Base-by-base conservation (phyloP, 2,113 vertebrate genomes). In the Crotalus tigris region DNA sequence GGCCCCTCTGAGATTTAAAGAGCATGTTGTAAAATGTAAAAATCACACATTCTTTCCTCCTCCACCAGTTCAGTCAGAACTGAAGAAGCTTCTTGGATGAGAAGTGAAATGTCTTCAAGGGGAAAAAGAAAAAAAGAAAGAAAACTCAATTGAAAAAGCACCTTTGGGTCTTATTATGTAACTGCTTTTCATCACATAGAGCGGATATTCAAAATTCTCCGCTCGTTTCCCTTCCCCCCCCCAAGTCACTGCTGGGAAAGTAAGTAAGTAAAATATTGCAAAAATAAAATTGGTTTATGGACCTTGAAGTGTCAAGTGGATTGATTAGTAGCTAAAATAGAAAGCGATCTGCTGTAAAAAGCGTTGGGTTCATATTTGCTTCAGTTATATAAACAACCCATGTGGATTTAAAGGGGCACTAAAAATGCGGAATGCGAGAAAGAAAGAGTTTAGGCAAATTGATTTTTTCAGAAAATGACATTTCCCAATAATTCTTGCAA, bases 301-400 rank as follows among this genome's bases (percentile, higher is more conserved):
- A 93, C 88, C 89, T 95, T 95, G 64, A 39, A 53, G 46, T 86
- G 46, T 49, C 92, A 92, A 88, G 64, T 59, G 92, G 93, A 97
- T 58, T 94, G 92, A 95, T 92, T 91, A 88, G 53, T 85, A 81
- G 15, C 75, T 95, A 61, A 93, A 93, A 88, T 1, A 75, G 29
- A 95, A 26, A 94, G 87, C 91, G 96, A 93, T 46, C 96, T 93
- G 44, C 92, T 39, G 91, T 58, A 92, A 96, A 96, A 92, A 93
- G 49, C 91, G 92, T 94, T 92, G 89, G 85, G 61, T 85, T 96
- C 3, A 3, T 95, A 96, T 86, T 89, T 96, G 94, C 96, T 86
- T 94, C 91, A 94, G 39, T 81, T 33, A 93, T 92, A 95, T 7
- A 93, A 97, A 94, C 1, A 94, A 64, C n/a, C 90, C 93, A 92